Base-by-base conservation (phyloP, 2,888 invertebrate genomes). In the Phytoseiulus persimilis region DNA sequence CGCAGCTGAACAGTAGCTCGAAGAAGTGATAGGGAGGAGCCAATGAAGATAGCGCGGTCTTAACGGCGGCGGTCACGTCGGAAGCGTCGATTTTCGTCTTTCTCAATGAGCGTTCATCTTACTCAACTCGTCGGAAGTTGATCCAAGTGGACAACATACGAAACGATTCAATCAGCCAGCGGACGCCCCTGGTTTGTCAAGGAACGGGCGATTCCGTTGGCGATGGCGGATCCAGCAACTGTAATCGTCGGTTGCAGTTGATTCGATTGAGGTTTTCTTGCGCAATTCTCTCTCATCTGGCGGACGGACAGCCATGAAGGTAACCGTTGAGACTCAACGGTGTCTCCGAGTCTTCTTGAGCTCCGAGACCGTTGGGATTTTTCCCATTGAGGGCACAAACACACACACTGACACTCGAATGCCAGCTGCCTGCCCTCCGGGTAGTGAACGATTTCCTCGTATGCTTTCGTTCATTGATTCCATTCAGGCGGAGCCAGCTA, bases 1-100 rank as follows among this genome's bases (percentile, higher is more conserved):
- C 65, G 65, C 9, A 11, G 65, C 18, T 2, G 65, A 65, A 65
- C 65, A 65, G 65, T 65, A 65, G 65, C 65, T 65, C 28, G 65
- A 65, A 65, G 65, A 31, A 87, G 45, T 33, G 32, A n/a, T 45
- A 3, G 87, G 87, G 87, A 87, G 87, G 87, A 87, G 87, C 45
- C 33, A 87, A 33, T 87, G 32, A 32, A 87, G 33, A 87, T 31
- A 31, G n/a, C n/a, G 28, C 84, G 31, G n/a, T 31, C 31, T 23
- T 2, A 23, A 65, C 18, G 23, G 14, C 33, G 83, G 32, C 33
- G 33, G 87, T 87, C 87, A 87, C 87, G 87, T 87, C 33, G n/a
- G n/a, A 87, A 65, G 65, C 65, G 65, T 65, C 5, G 18, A 65
- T 65, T 65, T 23, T 18, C 65, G 65, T 18, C 18, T 65, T 65